phyloP scores from a whole-genome alignment of 2,797 vertebrate genomes.

The Dicrostonyx torquatus region DNA sequence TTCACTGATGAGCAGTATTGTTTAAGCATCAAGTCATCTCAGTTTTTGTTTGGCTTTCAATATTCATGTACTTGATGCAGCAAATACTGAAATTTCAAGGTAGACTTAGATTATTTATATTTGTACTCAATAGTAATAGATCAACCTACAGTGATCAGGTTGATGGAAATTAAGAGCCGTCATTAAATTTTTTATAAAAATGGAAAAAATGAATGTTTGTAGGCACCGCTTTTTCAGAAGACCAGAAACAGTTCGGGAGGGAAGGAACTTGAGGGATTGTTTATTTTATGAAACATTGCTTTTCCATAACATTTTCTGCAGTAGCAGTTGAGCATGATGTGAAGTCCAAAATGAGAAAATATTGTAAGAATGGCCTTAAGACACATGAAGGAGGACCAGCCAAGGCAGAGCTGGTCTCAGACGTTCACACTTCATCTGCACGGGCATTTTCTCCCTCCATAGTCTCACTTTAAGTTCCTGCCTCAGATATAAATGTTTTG shows the following conservation, averaged over 20 bases:
- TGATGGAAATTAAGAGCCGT: slow-evolving; percentile 71
- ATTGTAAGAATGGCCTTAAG: background rate
- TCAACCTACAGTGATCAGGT: slow-evolving; percentile 59
- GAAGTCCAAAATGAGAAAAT: background rate
- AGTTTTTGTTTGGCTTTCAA: slow-evolving; percentile 76
- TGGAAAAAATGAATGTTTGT: background rate
- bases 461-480: fast-evolving
- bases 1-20: slow-evolving; percentile 79
- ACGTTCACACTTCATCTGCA: background rate
- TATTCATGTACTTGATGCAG: slow-evolving; percentile 74
- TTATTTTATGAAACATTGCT: background rate
- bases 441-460: background rate
- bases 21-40: slow-evolving; percentile 77
- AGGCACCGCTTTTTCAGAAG: background rate
- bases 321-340: background rate
- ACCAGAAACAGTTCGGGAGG: background rate
- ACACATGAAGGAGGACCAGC: background rate
- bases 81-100: slow-evolving; percentile 81
- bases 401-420: background rate
- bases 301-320: background rate
- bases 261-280: background rate
- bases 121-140: slow-evolving; percentile 74
- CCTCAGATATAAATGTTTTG: background rate
- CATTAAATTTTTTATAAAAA: slow-evolving; percentile 61
- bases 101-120: slow-evolving; percentile 75